phyloP scores from a whole-genome alignment of 1,140 invertebrate genomes.

The Dryas iulia region DNA sequence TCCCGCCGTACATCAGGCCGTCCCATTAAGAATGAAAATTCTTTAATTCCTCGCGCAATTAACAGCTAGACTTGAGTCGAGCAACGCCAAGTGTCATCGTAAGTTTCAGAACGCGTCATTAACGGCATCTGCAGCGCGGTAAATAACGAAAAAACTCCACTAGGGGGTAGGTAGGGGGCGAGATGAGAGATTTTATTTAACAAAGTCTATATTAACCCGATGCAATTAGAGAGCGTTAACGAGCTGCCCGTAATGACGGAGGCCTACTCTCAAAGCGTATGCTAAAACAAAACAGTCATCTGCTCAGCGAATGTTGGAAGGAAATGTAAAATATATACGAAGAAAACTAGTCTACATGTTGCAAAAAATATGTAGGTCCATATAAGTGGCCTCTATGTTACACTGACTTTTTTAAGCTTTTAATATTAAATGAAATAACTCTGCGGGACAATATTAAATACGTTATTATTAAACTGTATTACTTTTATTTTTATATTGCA shows the following conservation, averaged over 20 bases:
- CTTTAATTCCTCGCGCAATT: slow-evolving; percentile 77
- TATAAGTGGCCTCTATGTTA: not conserved
- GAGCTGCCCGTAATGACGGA: slow-evolving; percentile 75
- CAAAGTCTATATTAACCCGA: slow-evolving; percentile 80
- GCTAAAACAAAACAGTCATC: slow-evolving; percentile 36
- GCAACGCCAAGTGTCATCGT: slow-evolving; percentile 77
- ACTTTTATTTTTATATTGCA: not conserved
- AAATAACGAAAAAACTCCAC: slow-evolving; percentile 74
- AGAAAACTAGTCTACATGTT: not conserved
- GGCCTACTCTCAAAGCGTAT: slow-evolving; percentile 50
- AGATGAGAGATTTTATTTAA: slow-evolving; percentile 79
- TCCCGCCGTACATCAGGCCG: slow-evolving; percentile 51
- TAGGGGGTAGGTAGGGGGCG: slow-evolving; percentile 41
- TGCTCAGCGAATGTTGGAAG: slow-evolving; percentile 26
- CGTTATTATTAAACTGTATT: not conserved
- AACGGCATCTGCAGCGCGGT: slow-evolving; percentile 77
- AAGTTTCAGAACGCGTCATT: slow-evolving; percentile 79
- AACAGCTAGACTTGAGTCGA: slow-evolving; percentile 55
- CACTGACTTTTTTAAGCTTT: not conserved
- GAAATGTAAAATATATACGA: not conserved
- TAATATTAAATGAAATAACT: not conserved
- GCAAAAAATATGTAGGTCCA: not conserved
- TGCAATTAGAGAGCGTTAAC: slow-evolving; percentile 79
- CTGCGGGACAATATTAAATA: not conserved
- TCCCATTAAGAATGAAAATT: slow-evolving; percentile 72